These are phyloP conservation scores for Tamandua tetradactyla DNA, from an alignment of 2,797 vertebrate genomes.

Conservation along the genomic window DNA sequence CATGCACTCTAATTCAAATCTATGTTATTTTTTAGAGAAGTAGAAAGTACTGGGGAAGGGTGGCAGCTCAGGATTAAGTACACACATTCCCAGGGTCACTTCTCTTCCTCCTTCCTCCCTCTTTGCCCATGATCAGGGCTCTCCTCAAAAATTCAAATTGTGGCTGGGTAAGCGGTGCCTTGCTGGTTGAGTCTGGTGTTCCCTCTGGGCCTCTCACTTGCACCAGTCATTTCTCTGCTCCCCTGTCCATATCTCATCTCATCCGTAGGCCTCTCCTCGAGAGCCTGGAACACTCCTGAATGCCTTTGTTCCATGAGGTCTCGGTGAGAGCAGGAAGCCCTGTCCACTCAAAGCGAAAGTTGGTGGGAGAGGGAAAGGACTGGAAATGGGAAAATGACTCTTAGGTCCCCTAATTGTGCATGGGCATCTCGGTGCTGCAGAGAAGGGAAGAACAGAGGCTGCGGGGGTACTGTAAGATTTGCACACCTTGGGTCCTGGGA, in stretches of 20 bases:
- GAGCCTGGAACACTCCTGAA: background rate
- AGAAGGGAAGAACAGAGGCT: slow-evolving; percentile 40
- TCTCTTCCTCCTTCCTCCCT: background rate
- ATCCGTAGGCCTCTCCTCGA: background rate
- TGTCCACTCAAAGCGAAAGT: background rate
- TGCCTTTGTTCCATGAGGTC: background rate
- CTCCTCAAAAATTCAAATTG: background rate
- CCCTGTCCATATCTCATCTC: fast-evolving
- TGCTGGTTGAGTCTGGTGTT: background rate
- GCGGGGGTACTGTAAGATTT: slow-evolving; percentile 55
- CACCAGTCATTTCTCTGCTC: background rate
- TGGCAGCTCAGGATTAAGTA: background rate
- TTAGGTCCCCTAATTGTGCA: background rate
- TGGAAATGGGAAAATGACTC: background rate
- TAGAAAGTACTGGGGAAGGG: background rate
- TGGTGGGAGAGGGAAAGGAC: background rate
- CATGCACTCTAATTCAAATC: background rate
- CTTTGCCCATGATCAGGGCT: background rate
- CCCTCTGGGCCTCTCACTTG: background rate
- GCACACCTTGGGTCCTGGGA: slow-evolving; percentile 83
- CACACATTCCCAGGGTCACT: background rate
- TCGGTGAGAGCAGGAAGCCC: background rate
- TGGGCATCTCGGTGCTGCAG: background rate
- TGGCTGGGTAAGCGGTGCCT: background rate
- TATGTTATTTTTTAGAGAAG: background rate